phyloP scores from a whole-genome alignment of 2,888 invertebrate genomes.

The Drosophila planitibia region DNA sequence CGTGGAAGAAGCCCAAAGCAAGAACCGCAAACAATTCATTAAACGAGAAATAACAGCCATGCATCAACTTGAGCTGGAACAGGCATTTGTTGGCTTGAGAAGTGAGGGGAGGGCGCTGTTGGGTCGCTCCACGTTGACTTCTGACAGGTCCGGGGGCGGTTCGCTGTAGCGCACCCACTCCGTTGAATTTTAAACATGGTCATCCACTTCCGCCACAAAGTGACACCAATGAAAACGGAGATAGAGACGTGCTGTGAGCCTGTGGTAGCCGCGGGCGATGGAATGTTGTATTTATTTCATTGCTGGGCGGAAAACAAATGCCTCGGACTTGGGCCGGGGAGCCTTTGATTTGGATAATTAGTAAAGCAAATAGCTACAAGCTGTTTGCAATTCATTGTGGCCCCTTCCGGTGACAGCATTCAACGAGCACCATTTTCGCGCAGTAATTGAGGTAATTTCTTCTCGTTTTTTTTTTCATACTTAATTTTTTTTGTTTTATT shows the following conservation, averaged over 20 bases:
- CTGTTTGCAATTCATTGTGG: constrained; percentile 72
- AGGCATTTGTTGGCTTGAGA: constrained; percentile 8
- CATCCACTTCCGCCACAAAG: constrained; percentile 84
- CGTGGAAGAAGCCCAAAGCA: constrained; percentile 50
- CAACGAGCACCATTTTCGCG: constrained; percentile 48
- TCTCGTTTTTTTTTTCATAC: constrained; percentile 8
- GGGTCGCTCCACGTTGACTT: constrained; percentile 45
- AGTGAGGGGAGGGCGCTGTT: neutral
- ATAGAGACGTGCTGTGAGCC: constrained; percentile 42
- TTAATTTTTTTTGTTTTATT: constrained; percentile 10
- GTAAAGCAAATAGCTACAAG: constrained; percentile 83
- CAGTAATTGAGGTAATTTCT: constrained; percentile 80
- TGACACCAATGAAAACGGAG: constrained; percentile 79
- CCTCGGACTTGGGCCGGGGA: constrained; percentile 16
- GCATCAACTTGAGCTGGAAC: constrained; percentile 61
- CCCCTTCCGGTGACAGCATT: constrained; percentile 51
- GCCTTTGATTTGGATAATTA: constrained; percentile 82
- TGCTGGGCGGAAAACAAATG: constrained; percentile 61
- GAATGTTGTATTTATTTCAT: constrained; percentile 80
- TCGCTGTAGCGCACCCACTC: constrained; percentile 14
- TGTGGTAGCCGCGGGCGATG: constrained; percentile 64
- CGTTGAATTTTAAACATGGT: constrained; percentile 77
- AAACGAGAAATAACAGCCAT: constrained; percentile 70
- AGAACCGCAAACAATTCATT: constrained; percentile 79
- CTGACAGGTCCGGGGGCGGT: constrained; percentile 63